These are phyloP conservation scores for Remorina albescens DNA, from an alignment of 2,797 vertebrate genomes.

Conservation along the genomic window DNA sequence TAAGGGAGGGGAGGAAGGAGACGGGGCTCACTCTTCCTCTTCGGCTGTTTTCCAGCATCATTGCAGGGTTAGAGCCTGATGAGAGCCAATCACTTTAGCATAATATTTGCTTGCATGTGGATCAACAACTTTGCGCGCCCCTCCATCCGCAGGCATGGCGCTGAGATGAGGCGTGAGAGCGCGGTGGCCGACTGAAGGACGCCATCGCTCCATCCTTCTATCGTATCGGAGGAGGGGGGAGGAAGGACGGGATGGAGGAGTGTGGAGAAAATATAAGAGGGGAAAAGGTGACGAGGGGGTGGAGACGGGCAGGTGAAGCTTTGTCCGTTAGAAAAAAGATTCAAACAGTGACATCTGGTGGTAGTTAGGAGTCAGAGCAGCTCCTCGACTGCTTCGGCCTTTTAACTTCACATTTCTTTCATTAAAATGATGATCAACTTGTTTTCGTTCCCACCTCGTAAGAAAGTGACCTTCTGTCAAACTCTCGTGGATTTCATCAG, in stretches of 20 bases:
- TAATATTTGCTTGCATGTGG: slow-evolving; percentile 91
- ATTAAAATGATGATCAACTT: too few relatives aligned
- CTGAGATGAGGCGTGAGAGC: slow-evolving; percentile 53
- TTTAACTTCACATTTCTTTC: too few relatives aligned
- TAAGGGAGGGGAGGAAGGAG: slow-evolving; percentile 63
- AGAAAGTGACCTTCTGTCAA: background rate
- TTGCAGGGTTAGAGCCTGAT: slow-evolving; percentile 84
- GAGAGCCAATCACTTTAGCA: slow-evolving; percentile 91
- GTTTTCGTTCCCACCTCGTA: background rate
- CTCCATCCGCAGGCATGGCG: slow-evolving; percentile 27
- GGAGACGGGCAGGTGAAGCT: background rate
- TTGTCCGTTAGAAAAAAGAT: too few relatives aligned
- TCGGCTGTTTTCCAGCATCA: slow-evolving; percentile 87
- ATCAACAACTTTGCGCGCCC: slow-evolving; percentile 84
- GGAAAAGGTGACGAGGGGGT: background rate
- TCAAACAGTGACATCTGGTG: background rate
- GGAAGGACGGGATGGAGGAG: background rate
- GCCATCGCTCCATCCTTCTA: slow-evolving; percentile 30
- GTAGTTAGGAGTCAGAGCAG: background rate
- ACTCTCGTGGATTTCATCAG: too few relatives aligned
- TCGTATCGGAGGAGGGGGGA: background rate
- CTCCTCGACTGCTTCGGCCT: too few relatives aligned
- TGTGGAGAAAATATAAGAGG: too few relatives aligned
- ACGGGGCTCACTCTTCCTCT: slow-evolving; percentile 68
- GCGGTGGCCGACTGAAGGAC: slow-evolving; percentile 66